Evolutionary conservation across 2,888 invertebrate genomes (phyloP).

Genomic region (Callyntrura guangdongensis): DNA sequence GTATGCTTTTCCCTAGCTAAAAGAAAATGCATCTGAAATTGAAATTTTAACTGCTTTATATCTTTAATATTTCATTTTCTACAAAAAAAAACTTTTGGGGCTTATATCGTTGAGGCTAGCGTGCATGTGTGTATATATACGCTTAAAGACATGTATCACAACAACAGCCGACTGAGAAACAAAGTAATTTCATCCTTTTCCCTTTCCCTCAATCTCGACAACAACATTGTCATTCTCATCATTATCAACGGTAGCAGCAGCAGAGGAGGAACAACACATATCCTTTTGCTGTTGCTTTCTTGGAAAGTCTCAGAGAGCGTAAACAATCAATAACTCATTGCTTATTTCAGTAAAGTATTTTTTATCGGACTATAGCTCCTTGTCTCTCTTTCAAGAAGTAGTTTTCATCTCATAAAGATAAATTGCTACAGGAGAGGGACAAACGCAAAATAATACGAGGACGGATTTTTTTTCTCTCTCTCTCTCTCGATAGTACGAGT

Average conservation of each 20-base stretch:
- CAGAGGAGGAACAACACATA: not conserved
- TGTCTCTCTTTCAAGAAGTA: constrained; percentile 46
- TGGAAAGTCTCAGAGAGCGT: constrained; percentile 32
- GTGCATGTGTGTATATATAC: no score
- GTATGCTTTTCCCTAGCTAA: no score
- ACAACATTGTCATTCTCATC: not conserved
- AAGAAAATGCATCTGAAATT: constrained; percentile 57
- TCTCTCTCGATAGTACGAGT: not conserved
- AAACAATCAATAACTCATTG: constrained; percentile 77
- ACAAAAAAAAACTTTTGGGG: no score
- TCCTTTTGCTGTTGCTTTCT: not conserved
- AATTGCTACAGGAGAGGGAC: constrained; percentile 50
- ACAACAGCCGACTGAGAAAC: not conserved
- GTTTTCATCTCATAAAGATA: constrained; percentile 72
- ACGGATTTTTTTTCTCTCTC: not conserved
- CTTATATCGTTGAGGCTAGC: no score
- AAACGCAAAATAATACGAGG: constrained; percentile 50
- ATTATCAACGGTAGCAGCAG: not conserved
- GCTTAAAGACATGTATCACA: not conserved
- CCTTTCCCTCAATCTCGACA: not conserved
- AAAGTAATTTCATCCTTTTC: constrained; percentile 43
- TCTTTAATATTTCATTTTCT: constrained; percentile 52
- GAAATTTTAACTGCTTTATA: constrained; percentile 62
- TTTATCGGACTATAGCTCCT: constrained; percentile 53
- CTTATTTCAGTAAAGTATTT: constrained; percentile 67